These are phyloP conservation scores for Trachelus tabidus DNA, from an alignment of 2,888 invertebrate genomes.

Conservation along the genomic window DNA sequence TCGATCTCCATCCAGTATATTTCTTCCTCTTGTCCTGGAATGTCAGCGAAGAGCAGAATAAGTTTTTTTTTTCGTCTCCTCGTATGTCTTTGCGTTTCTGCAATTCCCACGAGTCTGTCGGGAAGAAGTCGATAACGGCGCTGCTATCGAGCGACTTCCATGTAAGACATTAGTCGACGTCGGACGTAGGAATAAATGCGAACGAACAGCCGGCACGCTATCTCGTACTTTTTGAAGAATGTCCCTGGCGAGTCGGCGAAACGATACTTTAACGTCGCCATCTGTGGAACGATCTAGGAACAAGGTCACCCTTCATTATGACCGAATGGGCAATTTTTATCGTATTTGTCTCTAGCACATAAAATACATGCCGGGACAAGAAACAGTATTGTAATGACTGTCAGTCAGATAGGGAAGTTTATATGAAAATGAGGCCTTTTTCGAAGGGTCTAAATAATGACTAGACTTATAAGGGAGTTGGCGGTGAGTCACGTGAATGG, in stretches of 20 bases:
- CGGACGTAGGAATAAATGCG: constrained; percentile 35
- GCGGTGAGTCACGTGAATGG: not conserved
- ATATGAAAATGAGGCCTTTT: not conserved
- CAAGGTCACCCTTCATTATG: not conserved
- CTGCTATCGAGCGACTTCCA: constrained; percentile 35
- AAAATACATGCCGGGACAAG: not conserved
- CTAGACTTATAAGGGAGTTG: not conserved
- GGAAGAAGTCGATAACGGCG: constrained; percentile 11
- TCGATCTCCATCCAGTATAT: not conserved
- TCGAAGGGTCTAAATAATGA: not conserved
- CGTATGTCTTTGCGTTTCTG: not conserved
- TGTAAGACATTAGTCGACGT: constrained; percentile 40
- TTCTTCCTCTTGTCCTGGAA: not conserved
- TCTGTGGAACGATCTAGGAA: constrained; percentile 1
- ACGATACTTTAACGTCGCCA: constrained; percentile 38
- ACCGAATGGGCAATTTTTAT: not conserved
- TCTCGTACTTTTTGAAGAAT: constrained; percentile 30
- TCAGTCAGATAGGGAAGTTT: not conserved
- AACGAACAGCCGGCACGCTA: constrained; percentile 38
- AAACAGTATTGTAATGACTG: not conserved
- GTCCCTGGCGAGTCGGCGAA: constrained; percentile 33
- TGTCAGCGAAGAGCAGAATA: not conserved
- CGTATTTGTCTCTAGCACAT: not conserved
- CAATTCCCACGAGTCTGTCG: not conserved
- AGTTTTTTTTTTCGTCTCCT: not conserved